phyloP scores from a whole-genome alignment of 2,797 vertebrate species.

The Anomalospiza imberbis region DNA sequence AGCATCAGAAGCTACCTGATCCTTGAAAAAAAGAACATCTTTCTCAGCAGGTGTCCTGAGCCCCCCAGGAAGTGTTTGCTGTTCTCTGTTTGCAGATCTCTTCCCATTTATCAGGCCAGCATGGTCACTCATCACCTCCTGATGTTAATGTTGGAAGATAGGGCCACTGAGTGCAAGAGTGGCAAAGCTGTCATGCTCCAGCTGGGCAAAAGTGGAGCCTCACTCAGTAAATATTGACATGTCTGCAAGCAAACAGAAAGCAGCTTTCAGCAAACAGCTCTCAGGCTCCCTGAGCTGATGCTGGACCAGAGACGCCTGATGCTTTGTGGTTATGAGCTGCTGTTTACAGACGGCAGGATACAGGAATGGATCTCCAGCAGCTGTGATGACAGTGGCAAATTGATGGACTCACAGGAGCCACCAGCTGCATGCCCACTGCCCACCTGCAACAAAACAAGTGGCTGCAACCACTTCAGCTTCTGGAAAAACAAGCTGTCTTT shows the following conservation, averaged over 20 bases:
- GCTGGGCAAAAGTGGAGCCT: conserved; percentile 56
- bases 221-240: conserved; percentile 67
- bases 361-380: conserved; percentile 52
- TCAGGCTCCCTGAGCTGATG: conserved; percentile 38
- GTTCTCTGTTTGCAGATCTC: conserved; percentile 53
- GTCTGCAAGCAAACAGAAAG: conserved; percentile 51
- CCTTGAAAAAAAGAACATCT: conserved; percentile 14
- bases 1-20: conserved; percentile 14
- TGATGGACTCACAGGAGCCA: conserved; percentile 18
- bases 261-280: conserved; percentile 57
- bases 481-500: conserved; percentile 27
- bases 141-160: conserved; percentile 55
- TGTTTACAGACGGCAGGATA: conserved; percentile 51
- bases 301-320: conserved; percentile 17
- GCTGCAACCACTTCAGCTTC: conserved; percentile 14
- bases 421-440: background rate
- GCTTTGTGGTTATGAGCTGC: conserved; percentile 25
- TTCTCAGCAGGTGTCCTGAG: conserved; percentile 55
- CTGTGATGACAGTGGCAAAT: conserved; percentile 54
- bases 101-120: conserved; percentile 54
- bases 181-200: conserved; percentile 57
- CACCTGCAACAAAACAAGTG: conserved; percentile 36
- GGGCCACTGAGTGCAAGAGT: conserved; percentile 50
- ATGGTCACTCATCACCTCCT: conserved; percentile 62
- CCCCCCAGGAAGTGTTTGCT: conserved; percentile 58